Evolutionary conservation across 2,113 vertebrate genomes (phyloP).

Genomic region (Gadus chalcogrammus): DNA sequence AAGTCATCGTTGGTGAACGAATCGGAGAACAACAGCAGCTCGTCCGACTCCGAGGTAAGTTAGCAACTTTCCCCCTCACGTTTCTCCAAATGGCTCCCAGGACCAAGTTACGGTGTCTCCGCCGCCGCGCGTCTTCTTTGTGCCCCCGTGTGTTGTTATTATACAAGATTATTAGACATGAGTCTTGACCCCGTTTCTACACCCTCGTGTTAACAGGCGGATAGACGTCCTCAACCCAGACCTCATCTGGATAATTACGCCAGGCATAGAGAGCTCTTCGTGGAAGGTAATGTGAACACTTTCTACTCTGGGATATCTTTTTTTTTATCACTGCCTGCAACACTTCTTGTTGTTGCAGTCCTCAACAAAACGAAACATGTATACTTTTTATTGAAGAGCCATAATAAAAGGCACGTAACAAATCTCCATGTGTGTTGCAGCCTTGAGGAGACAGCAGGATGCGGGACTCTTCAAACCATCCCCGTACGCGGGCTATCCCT

Average conservation of each 20-base stretch:
- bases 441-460: conserved; percentile 80
- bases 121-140: no score
- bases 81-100: not conserved
- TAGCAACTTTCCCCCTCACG: not conserved
- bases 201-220: conserved; percentile 66
- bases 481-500: conserved; percentile 85
- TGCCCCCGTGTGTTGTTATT: not conserved
- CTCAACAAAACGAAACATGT: no score
- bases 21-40: conserved; percentile 83
- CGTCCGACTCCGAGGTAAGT: conserved; percentile 76
- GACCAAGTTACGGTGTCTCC: not conserved
- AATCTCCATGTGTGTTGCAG: conserved; percentile 42
- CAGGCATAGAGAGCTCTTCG: conserved; percentile 77
- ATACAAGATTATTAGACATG: not conserved
- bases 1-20: conserved; percentile 90
- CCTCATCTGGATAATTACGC: conserved; percentile 74
- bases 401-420: no score
- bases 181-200: conserved; percentile 14
- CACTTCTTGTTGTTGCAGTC: no score
- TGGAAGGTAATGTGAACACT: conserved; percentile 75
- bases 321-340: no score
- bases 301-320: not conserved
- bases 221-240: conserved; percentile 71
- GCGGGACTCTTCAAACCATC: conserved; percentile 80
- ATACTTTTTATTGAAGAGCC: no score